Base-by-base conservation (phyloP, 2,888 invertebrate genomes). In the Cartodere bifasciata region DNA sequence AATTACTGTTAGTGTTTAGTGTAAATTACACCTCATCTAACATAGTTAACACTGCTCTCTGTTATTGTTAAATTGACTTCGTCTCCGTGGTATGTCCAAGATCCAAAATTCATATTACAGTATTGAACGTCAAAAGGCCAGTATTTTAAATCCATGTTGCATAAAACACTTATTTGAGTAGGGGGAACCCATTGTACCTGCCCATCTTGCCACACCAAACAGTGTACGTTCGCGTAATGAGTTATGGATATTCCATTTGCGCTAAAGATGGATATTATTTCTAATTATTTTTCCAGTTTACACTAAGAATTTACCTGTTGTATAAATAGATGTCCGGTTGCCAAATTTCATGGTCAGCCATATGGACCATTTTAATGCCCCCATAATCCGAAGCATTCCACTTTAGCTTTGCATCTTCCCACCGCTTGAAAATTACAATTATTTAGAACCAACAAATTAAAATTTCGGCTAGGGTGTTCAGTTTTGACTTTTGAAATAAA, bases 111-210 rank as follows among this genome's bases (percentile, higher is more conserved):
- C 35, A 86, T 58, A 23, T 53, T 48, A 45, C 80, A 81, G 0
- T 51, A 56, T 52, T 87, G 86, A 4, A 59, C 59, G 55, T 87
- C 87, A 26, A 64, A 70, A 0, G 87, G 87, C 86, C 86, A 87
- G 37, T 66, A 60, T 10, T 64, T 58, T 29, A 86, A 62, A 49
- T 85, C 70, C 15, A 72, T 50, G 33, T 75, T 70, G 45, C 75
- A 77, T 45, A 72, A 70, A 9, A 69, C 63, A 1, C 73, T 62
- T 37, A 81, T 74, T 38, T 75, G 75, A 2, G 75, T 68, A 4
- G 79, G 74, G 4, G 76, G 76, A 4, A 74, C 70, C 78, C 78
- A 78, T 3, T 71, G 38, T 1, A 78, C 65, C 4, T 49, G 51
- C 0, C 77, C 77, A 30, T 63, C 56, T 4, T 55, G 45, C 21